phyloP scores from a whole-genome alignment of 1,140 invertebrate species.

The Aphis gossypii region DNA sequence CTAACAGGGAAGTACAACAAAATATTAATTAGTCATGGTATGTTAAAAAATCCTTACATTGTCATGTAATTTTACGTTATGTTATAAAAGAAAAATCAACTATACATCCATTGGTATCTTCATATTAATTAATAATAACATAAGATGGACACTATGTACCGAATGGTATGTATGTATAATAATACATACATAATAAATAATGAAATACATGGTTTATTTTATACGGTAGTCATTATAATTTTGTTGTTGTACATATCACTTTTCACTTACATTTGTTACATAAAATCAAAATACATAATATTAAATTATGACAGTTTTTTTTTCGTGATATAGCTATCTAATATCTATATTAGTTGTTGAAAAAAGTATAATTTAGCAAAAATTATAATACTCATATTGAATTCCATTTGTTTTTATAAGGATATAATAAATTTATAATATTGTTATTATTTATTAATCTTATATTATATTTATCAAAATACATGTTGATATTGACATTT shows the following conservation, averaged over 20 bases:
- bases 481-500: no score
- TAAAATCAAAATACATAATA: background rate
- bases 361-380: background rate
- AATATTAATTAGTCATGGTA: slow-evolving; percentile 19
- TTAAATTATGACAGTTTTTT: background rate
- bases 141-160: background rate
- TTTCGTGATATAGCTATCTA: background rate
- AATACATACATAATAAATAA: background rate
- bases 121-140: background rate
- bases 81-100: background rate
- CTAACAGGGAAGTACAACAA: background rate
- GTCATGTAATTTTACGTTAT: slow-evolving; percentile 8
- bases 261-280: background rate
- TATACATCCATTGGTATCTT: background rate
- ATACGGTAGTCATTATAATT: background rate
- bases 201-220: background rate
- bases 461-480: no score
- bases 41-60: background rate
- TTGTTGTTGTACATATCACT: background rate
- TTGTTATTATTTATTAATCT: no score
- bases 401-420: background rate
- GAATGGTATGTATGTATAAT: background rate
- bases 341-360: background rate
- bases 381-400: background rate
- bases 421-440: no score